Evolutionary conservation across 2,888 invertebrate species (phyloP), one percentile per base, ranked within the genome.

Genomic region (Panopea generosa): DNA sequence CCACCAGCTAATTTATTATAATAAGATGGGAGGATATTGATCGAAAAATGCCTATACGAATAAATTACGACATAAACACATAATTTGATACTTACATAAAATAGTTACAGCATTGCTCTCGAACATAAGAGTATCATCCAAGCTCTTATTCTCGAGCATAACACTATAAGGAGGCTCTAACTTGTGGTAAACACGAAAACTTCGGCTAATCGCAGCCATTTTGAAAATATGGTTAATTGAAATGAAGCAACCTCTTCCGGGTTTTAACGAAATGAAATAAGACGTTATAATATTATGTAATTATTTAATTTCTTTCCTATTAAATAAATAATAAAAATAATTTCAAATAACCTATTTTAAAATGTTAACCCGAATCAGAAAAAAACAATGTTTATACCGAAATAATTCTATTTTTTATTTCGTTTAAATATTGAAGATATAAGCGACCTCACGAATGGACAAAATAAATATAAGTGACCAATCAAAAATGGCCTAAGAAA

Each of bases 171-270:
- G 97, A 43, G 96, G 96, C 85, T 96, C 95, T 76, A 96, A 95
- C 93, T 98, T 97, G 93, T 98, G 97, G 89, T 96, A 95, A 86
- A 98, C 96, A 87, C 97, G 95, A 93, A 97, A 98, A 82, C 96
- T 96, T 94, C 98, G 98, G 89, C 97, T 97, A 96, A 98, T 96
- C 90, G 98, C 97, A 98, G 98, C 97, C 98, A 98, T 98, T 59
- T 84, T 85, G 43, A 40, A 56, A 33, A 52, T 52, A 9, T 52
- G 14, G 26, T 4, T 52, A 52, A 52, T 9, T 26, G 7, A 52
- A 52, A 20, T 18, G 9, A 18, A 4, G 20, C 3, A 18, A 7
- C 20, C 20, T 24, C 26, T 45, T 45, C 45, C 45, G 45, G 16
- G 45, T 9, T 45, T 45, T 9, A n/a, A 18, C 20, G 20, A 45